Base-by-base conservation (phyloP, 1,140 invertebrate genomes). In the Penaeus vannamei region DNA sequence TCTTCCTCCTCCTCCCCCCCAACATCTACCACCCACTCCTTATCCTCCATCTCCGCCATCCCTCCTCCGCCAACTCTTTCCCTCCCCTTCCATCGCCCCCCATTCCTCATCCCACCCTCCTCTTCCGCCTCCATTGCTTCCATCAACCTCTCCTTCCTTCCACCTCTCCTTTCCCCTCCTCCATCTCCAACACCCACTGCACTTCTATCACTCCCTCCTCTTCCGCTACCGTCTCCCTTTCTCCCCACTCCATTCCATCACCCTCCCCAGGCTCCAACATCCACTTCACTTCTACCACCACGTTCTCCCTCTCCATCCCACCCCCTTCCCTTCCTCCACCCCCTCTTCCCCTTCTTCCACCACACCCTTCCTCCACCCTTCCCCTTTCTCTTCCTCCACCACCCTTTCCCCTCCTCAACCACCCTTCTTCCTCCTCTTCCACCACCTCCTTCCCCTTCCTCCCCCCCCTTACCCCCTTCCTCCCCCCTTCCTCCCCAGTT, bases 151-250 rank as follows among this genome's bases (percentile, higher is more conserved):
- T 20, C 32, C 23, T 26, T 7, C 64, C 7, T 26, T 7, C 64
- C 7, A 17, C 29, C 14, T 69, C 3, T 29, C 14, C 23, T n/a
- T 29, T 3, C 14, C 14, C 29, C 7, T 5, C 66, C 29, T 14
- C 66, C 4, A 14, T 69, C 66, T 32, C n/a, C 29, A 26, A 2
- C 20, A 69, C 66, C 66, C 29, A 23, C 64, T 66, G 1, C 64
- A 7, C 62, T 60, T 83, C 53, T 62, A 46, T 60, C 60, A 20
- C 60, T 32, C 81, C 60, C 81, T 62, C 64, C 64, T 66, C 64
- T 7, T 26, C 64, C 26, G 1, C 64, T 46, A 12, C 23, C 59
- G 22, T 3, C 80, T 53, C 80, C 42, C n/a, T 8, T 26, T 32
- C 8, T 17, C 8, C 77, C n/a, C n/a, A 3, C 77, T 36, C 77